These are phyloP conservation scores for Eucidaris tribuloides DNA, from an alignment of 35 echinoderm and acorn worm species.

Conservation along the genomic window DNA sequence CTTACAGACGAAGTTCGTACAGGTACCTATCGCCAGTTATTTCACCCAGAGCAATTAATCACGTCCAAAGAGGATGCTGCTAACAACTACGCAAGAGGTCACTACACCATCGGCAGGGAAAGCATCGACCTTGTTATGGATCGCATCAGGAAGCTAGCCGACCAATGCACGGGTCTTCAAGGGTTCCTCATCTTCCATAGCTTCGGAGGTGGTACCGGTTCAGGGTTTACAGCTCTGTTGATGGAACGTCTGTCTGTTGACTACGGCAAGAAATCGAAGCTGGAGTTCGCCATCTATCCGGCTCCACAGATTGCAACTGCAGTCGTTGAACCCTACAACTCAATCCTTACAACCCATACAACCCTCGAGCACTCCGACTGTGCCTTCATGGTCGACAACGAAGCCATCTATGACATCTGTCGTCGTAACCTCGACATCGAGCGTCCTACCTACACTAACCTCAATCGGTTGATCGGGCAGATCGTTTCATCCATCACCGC, in stretches of 20 bases:
- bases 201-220: slow-evolving; percentile 40
- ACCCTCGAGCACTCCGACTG: slow-evolving; percentile 87
- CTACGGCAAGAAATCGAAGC: no score
- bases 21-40: no score
- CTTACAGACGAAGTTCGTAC: not conserved
- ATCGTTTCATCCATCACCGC: slow-evolving; percentile 81
- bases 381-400: slow-evolving; percentile 95
- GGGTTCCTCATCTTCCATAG: slow-evolving; percentile 43
- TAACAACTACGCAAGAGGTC: no score
- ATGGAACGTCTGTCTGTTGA: slow-evolving; percentile 34
- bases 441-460: slow-evolving; percentile 78
- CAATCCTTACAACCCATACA: no score
- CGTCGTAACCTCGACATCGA: slow-evolving; percentile 86
- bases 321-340: no score
- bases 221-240: slow-evolving; percentile 25
- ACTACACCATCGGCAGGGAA: not conserved
- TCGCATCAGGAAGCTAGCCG: no score
- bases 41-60: not conserved
- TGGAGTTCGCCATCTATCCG: no score
- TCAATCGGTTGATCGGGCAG: slow-evolving; percentile 81
- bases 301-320: no score
- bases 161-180: slow-evolving; percentile 42
- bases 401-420: slow-evolving; percentile 95
- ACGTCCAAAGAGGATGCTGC: no score
- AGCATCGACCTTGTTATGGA: not conserved